Base-by-base conservation (phyloP, 1,140 invertebrate species). In the Drosophila trapezifrons region DNA sequence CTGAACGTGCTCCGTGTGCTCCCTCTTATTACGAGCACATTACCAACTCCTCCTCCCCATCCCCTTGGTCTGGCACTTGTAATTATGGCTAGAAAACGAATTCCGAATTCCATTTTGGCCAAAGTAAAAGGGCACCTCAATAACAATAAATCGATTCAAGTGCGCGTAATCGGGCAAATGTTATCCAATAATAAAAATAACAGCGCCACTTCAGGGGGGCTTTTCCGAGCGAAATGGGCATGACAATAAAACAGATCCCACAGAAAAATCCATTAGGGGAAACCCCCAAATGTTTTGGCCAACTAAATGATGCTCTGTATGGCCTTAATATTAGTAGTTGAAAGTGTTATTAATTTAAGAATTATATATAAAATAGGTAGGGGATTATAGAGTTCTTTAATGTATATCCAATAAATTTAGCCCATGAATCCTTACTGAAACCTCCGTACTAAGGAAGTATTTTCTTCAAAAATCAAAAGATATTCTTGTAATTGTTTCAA, bases 131-230 rank as follows among this genome's bases (percentile, higher is more conserved):
- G 52, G 71, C 17, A 49, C 62, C 64, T 78, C 82, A 87, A 86
- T 87, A 86, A 86, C 83, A 79, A 86, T 86, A 86, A 86, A 86
- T 86, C 83, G 83, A 86, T 87, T 86, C 83, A 76, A 86, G 83
- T 82, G 79, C 71, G 67, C 76, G 83, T 86, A 82, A 87, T 86
- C 83, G 78, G 79, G 62, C 83, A 70, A 77, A 86, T 87, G 76
- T 76, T 86, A 86, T 86, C 76, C 83, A 82, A 81, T 78, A 86
- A 86, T 86, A 86, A 86, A 78, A 81, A 86, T 86, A 86, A 76
- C 70, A 69, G 38, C 20, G 63, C 58, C 76, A 76, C 55, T 69
- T 66, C 45, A 69, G 60, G 59, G 60, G 60, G 51, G 52, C 15
- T 22, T 40, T 64, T n/a, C n/a, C 15, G 29, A 27, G 60, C 35